Percentiles rank a stretch among this genome's conserved stretches.
These are phyloP conservation scores for Bambusicola thoracicus DNA, from an alignment of 2,113 vertebrate genomes.

Conservation along the genomic window DNA sequence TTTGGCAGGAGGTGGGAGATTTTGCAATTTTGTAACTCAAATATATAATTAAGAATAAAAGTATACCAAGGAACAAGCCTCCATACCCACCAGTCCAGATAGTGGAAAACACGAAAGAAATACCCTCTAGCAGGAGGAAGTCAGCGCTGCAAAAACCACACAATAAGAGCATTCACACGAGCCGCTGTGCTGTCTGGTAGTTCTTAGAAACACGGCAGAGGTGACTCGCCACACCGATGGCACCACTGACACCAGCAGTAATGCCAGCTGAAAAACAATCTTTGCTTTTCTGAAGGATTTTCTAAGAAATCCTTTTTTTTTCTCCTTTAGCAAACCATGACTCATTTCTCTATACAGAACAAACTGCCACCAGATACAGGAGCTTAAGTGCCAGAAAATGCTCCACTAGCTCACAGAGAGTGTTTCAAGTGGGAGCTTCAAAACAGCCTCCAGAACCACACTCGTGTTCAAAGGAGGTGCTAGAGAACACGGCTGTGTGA, in stretches of 20 bases:
- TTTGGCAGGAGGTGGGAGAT: not conserved
- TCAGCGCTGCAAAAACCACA: not conserved
- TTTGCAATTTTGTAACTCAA: not conserved
- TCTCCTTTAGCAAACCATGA: conserved; percentile 29
- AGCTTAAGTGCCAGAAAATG: conserved; percentile 47
- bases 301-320: conserved; percentile 47
- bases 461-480: conserved; percentile 61
- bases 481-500: conserved; percentile 48
- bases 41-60: conserved; percentile 6
- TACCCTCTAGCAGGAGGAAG: not conserved
- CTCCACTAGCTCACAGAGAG: conserved; percentile 37
- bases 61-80: not conserved
- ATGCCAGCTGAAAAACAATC: conserved; percentile 25
- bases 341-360: conserved; percentile 47
- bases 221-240: conserved; percentile 16
- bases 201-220: conserved; percentile 42
- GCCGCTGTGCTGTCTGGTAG: not conserved
- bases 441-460: conserved; percentile 57
- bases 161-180: not conserved
- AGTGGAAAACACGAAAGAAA: not conserved
- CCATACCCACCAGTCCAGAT: not conserved
- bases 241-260: conserved; percentile 30
- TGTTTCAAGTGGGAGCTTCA: conserved; percentile 60
- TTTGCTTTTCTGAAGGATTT: conserved; percentile 35
- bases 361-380: conserved; percentile 58